Base-by-base conservation (phyloP, 2,797 vertebrate genomes). In the Argya squamiceps region DNA sequence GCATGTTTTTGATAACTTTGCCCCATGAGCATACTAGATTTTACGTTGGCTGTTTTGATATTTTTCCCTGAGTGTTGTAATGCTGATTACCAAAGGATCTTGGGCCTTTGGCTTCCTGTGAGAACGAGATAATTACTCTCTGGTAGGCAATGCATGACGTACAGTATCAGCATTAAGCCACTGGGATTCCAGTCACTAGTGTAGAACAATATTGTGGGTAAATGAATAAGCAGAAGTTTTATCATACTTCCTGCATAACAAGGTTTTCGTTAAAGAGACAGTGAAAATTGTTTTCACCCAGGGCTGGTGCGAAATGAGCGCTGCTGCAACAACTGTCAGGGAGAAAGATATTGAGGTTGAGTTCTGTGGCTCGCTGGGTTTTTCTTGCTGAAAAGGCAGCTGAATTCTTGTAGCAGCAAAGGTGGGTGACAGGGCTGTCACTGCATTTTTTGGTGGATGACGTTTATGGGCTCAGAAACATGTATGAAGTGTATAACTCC, bases 201-300 rank as follows among this genome's bases (percentile, higher is more conserved):
- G 92, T 87, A 96, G 94, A 96, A 96, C 96, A 95, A 93, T 96
- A 91, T 92, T 95, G 94, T 95, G 96, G 94, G 92, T 95, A 97
- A 97, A 97, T 93, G 97, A 97, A 96, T 96, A 96, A 96, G 92
- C 96, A 96, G 90, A 93, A 97, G 87, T 96, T 96, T 95, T 97
- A 96, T 97, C 94, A 88, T 64, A 83, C 95, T 97, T 97, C 96
- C 96, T 95, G 97, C 92, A 91, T 74, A 92, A 93, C 94, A 86
- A 91, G 73, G 84, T 73, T 96, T 94, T 96, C 2, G 21, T 97
- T 95, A 95, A 95, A 90, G 96, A 87, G 79, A 80, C 91, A 87
- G 79, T 2, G 17, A 76, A 84, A 83, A 53, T 55, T 30, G 34
- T 80, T 94, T 79, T 87, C 55, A 8, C 34, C 0, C 0, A n/a